Percentiles rank a stretch among this genome's conserved stretches.
Conservation (phyloP, 2,888 invertebrate genomes). For the Anorthoa munda region DNA sequence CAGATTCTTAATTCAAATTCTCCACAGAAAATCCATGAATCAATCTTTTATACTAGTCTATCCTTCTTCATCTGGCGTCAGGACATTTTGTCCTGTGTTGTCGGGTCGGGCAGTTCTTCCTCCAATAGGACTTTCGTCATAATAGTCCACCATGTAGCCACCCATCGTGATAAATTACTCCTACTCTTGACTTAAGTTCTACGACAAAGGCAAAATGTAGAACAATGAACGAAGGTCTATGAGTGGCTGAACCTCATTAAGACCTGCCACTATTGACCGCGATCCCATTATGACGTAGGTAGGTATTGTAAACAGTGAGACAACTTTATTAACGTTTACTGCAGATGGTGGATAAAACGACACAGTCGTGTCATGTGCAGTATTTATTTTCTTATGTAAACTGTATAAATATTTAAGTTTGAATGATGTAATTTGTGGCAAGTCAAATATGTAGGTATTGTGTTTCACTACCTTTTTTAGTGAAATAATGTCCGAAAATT, state of each 20-base stretch:
- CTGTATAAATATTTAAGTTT: background rate
- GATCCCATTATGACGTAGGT: background rate
- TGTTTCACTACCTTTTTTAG: background rate
- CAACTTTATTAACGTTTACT: background rate
- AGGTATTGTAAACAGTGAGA: background rate
- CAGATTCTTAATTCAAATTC: too few relatives aligned
- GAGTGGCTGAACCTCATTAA: slow-evolving; percentile 20
- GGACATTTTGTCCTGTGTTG: too few relatives aligned
- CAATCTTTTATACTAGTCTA: too few relatives aligned
- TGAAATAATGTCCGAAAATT: background rate
- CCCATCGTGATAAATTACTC: too few relatives aligned
- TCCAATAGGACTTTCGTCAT: too few relatives aligned
- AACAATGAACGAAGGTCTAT: background rate
- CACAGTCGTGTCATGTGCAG: background rate
- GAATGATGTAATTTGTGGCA: background rate
- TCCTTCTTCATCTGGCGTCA: too few relatives aligned
- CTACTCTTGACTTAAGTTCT: too few relatives aligned
- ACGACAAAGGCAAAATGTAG: slow-evolving; percentile 8
- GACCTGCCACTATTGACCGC: slow-evolving; percentile 8
- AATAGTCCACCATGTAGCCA: too few relatives aligned
- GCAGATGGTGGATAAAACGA: background rate
- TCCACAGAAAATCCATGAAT: too few relatives aligned
- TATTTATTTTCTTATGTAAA: background rate
- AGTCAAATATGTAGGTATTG: background rate
- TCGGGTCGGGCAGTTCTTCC: too few relatives aligned